Base-by-base conservation (phyloP, 2,888 invertebrate species). In the Campoplex capitator region DNA sequence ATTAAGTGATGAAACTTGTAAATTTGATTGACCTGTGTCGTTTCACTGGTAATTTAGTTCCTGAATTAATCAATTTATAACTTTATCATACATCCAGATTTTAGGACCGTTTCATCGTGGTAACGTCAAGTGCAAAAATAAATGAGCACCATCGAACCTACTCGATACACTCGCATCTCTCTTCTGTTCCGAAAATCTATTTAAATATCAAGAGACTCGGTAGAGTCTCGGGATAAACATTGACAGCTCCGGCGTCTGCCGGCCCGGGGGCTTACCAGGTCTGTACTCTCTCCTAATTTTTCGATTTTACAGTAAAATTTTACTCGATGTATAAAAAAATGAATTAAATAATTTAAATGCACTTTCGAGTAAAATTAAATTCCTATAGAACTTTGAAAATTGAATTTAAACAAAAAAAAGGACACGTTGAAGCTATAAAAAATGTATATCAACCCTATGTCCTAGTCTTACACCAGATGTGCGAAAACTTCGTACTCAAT, bases 41-140 rank as follows among this genome's bases (percentile, higher is more conserved):
- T 74, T 82, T 58, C 38, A 78, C 82, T 68, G 48, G 42, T 67
- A 71, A 85, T 85, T 85, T 85, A n/a, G 28, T 45, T 67, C 16
- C 67, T 54, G 48, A 8, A 42, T 18, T 2, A 45, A 11, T 23
- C n/a, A 16, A 71, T 51, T 51, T 42, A 65, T 23, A 4, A 16
- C 56, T 54, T 9, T n/a, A 16, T 3, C 32, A 56, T 9, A 42
- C 82, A 13, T 35, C 23, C 3, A 6, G 71, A 81, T 81, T 85
- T 85, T 7, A 56, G 3, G n/a, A 71, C 45, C 48, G 0, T 51
- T 71, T 35, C 1, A 18, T 70, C 32, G 51, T 16, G 16, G 32
- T 18, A 28, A 48, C 32, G 35, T 71, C 51, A 71, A 51, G 11
- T 32, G 32, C 7, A 35, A 51, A 32, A 32, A 51, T 38, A 71